Conservation (phyloP, 2,888 invertebrate species). For the Lithophane ornitopus region DNA sequence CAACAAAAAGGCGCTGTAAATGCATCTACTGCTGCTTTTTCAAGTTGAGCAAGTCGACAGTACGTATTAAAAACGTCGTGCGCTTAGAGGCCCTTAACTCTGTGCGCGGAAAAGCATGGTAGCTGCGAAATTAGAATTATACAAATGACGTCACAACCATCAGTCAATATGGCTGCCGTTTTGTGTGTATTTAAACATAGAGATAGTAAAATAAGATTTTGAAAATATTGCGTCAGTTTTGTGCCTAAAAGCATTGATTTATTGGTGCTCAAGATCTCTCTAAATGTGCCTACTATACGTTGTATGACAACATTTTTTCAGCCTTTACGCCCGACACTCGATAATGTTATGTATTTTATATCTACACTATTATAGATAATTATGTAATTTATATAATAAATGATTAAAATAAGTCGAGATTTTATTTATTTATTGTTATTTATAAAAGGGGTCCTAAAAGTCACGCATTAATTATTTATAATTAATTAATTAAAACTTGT, state of each 20-base stretch:
- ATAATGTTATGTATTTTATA: conserved; percentile 43
- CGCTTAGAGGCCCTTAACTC: too few species aligned
- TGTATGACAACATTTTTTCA: conserved; percentile 41
- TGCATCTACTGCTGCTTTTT: not conserved
- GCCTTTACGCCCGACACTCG: conserved; percentile 18
- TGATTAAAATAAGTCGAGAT: conserved; percentile 42
- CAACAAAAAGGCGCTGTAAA: not conserved
- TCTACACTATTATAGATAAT: conserved; percentile 50
- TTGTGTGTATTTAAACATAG: not conserved
- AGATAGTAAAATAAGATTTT: not conserved
- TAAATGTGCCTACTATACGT: conserved; percentile 51
- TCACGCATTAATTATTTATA: too few species aligned
- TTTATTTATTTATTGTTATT: conserved; percentile 41
- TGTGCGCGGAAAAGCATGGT: not conserved
- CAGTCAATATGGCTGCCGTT: not conserved
- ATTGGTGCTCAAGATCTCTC: conserved; percentile 49
- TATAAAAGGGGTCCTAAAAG: too few species aligned
- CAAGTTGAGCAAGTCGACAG: too few species aligned
- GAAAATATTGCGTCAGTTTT: not conserved
- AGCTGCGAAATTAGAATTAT: not conserved
- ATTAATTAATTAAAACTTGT: too few species aligned
- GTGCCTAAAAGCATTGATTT: conserved; percentile 34
- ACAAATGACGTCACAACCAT: not conserved
- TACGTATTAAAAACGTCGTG: not conserved
- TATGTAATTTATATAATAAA: conserved; percentile 62